A percentile compares a stretch with the other conserved stretches of the same genome.
These are phyloP conservation scores for Anisognathus igniventris DNA, from an alignment of 2,797 vertebrate genomes.

Conservation along the genomic window DNA sequence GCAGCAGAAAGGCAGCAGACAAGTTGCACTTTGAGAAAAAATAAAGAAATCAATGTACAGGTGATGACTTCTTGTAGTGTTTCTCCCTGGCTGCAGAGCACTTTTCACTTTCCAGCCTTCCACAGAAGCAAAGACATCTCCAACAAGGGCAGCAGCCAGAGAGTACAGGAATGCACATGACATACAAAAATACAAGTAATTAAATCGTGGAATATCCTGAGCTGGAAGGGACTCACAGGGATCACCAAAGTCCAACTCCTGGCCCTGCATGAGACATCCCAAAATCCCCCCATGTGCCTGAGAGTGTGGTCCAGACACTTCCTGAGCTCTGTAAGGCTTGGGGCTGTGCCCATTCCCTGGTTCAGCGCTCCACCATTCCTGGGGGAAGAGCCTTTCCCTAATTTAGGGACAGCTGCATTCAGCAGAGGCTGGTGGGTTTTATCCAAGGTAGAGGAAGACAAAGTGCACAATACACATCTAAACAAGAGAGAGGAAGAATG, in stretches of 20 bases:
- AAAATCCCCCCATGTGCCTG: not conserved
- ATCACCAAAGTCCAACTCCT: not conserved
- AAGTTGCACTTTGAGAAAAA: not conserved
- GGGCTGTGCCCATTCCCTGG: not conserved
- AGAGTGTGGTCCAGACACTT: too few species aligned
- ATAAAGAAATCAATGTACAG: not conserved
- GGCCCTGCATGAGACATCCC: not conserved
- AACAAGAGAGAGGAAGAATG: not conserved
- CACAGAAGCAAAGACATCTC: not conserved
- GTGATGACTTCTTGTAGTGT: not conserved
- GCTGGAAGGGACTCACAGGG: not conserved
- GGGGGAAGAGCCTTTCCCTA: not conserved
- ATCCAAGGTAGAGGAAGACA: too few species aligned
- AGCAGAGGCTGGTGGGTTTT: not conserved
- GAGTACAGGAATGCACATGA: accelerated
- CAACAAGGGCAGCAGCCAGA: not conserved
- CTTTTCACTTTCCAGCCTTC: not conserved
- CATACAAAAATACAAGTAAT: not conserved
- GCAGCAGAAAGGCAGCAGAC: not conserved
- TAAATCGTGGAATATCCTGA: not conserved
- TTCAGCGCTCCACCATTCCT: not conserved
- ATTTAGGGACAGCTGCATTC: not conserved
- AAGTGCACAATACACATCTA: not conserved
- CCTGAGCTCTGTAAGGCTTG: not conserved
- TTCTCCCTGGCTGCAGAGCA: not conserved